Evolutionary conservation across 2,113 vertebrate genomes (phyloP), one percentile per base, ranked within the genome.

Genomic region (Hippocampus comes): DNA sequence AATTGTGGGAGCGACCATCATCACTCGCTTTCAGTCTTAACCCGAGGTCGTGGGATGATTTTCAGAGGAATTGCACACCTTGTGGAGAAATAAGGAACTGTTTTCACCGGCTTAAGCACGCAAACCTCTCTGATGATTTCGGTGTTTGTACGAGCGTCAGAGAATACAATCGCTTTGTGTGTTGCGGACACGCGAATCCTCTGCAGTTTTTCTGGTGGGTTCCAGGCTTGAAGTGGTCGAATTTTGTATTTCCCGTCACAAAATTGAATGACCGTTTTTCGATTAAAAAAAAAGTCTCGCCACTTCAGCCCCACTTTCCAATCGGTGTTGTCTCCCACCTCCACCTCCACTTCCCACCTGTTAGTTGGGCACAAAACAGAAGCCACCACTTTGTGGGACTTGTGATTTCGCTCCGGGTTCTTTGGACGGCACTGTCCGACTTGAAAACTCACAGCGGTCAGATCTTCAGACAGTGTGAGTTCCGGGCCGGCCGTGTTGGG

Each of bases 281-380:
- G 0, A 34, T 34, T 0, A 5, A 34, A 5, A 5, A 34, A 5
- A 0, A 34, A 0, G 30, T 34, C 0, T 34, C 21, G 41, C 15
- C n/a, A n/a, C 8, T 12, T 4, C 18, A 43, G 3, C 4, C 63
- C 63, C 21, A 46, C 18, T 23, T 43, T 20, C 63, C 63, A 65
- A 21, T 20, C 34, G 2, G 18, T 42, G 63, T 65, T 64, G 27
- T 63, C 61, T 18, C 14, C 38, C 3, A 64, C 63, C 34, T 42
- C 38, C 3, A 64, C 63, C 34, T 42, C 38, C 17, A 64, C 30
- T 11, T 64, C 30, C 63, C 63, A 65, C 21, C 2, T 41, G 41
- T 65, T 9, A n/a, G 21, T 23, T 3, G 38, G 1, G 30, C 18
- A 9, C 63, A n/a, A 4, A n/a, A 18, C 34, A 23, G 38, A 38